Base-by-base conservation (phyloP, 2,888 invertebrate species). In the Eristalinus aeneus region DNA sequence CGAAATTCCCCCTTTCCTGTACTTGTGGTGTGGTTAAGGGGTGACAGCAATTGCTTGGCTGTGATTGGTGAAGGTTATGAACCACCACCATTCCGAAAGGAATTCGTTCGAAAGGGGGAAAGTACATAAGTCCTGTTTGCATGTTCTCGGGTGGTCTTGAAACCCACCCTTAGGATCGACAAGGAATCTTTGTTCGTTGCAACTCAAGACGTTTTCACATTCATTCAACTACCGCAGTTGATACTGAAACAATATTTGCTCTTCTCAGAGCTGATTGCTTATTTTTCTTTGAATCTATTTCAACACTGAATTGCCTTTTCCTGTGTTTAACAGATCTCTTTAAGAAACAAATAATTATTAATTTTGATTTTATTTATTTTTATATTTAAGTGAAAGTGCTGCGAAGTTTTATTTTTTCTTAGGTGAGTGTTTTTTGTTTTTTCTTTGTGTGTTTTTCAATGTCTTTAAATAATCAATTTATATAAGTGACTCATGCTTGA, bases 151-250 rank as follows among this genome's bases (percentile, higher is more conserved):
- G 46, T n/a, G 46, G 9, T 11, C 64, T 36, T 34, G n/a, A 2
- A 12, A 36, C 8, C 6, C 16, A 46, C 46, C 64, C 20, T 23
- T 11, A 39, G 12, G 36, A 56, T 6, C 31, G 22, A 11, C 32
- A 58, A 34, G 20, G 11, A 65, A 34, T 61, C 23, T 36, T 2
- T 11, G 32, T 79, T 65, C 61, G 8, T 39, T 6, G 22, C 39
- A 16, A 8, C 6, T 9, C 61, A 83, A 63, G 34, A 60, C 31
- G 58, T 34, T 65, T 34, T 67, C 46, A 54, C 72, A 82, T 69
- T 90, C 90, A 91, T 91, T 91, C 90, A 90, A 90, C 92, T 91
- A 89, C 88, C 88, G 88, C 89, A 91, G 91, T 91, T 90, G 91
- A 91, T 90, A 90, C 89, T 88, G 89, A 78, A 78, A 88, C 23